phyloP scores from a whole-genome alignment of 2,888 invertebrate species.

The Automeris io region DNA sequence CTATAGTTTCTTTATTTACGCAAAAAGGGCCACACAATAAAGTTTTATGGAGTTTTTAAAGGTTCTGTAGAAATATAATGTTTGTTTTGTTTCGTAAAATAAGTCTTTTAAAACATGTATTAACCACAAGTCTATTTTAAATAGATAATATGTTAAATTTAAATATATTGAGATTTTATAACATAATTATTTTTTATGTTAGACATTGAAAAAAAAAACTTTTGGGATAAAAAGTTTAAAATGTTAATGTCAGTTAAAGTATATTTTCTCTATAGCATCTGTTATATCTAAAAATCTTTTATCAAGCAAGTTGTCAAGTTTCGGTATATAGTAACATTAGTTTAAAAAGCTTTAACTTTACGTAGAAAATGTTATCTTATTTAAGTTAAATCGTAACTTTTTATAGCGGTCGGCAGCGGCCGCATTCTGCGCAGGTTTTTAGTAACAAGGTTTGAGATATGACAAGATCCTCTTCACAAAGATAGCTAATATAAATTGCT shows the following conservation, averaged over 20 bases:
- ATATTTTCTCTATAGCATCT: too few relatives aligned
- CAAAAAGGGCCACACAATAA: too few relatives aligned
- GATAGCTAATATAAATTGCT: neutral
- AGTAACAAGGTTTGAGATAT: slow-evolving; percentile 10
- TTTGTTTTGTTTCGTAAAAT: too few relatives aligned
- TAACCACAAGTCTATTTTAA: too few relatives aligned
- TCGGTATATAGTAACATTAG: slow-evolving; percentile 27
- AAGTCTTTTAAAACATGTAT: too few relatives aligned
- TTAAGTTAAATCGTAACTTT: slow-evolving; percentile 50
- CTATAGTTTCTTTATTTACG: too few relatives aligned
- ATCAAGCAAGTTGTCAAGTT: slow-evolving; percentile 29
- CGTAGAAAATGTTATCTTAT: slow-evolving; percentile 46
- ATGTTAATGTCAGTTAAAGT: neutral
- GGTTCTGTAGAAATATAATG: too few relatives aligned
- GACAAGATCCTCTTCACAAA: slow-evolving; percentile 10
- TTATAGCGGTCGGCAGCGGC: slow-evolving; percentile 32
- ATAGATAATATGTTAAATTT: too few relatives aligned
- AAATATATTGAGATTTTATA: too few relatives aligned
- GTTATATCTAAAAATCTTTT: slow-evolving; percentile 36
- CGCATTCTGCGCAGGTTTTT: neutral
- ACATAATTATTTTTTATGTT: too few relatives aligned
- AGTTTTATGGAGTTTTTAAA: too few relatives aligned
- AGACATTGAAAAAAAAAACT: slow-evolving; percentile 2
- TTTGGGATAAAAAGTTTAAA: slow-evolving; percentile 19
- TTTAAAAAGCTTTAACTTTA: slow-evolving; percentile 43